Evolutionary conservation across 2,797 vertebrate genomes (phyloP), one percentile per base, ranked within the genome.

Genomic region (Enteromius fasciolatus): DNA sequence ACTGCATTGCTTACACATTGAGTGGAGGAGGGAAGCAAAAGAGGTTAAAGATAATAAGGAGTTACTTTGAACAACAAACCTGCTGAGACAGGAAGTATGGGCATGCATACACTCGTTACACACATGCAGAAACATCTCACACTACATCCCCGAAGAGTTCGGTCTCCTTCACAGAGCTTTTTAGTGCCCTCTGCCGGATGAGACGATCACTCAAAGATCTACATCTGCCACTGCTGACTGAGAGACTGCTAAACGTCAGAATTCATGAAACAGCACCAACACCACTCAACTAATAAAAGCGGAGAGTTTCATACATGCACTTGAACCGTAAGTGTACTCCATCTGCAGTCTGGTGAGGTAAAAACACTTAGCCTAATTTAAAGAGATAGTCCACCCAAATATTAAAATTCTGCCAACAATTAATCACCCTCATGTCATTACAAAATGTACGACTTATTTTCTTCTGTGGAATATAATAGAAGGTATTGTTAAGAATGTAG

Each of bases 171-270:
- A 67, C 41, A 63, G 80, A 74, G 76, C 66, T 83, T 72, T 76
- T 57, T 50, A 63, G 52, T 31, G 70, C 57, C n/a, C 69, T 75
- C 81, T 85, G 73, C 63, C 80, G 84, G 17, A 25, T 68, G 17
- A 59, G 57, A 68, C 1, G 12, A 20, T 2, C 12, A n/a, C 50
- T 57, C 15, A 31, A 44, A 76, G 15, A 61, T 36, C 7, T 20
- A 12, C 33, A 14, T 9, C 17, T 69, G 36, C 36, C 7, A 17
- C 44, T 39, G 59, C 23, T 39, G 67, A 25, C 59, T 31, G 9
- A 57, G 31, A 57, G 14, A 41, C 14, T 59, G 20, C 41, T 59
- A 9, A 33, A 48, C 0, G 28, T 33, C 59, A 46, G 59, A 46
- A 3, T 48, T 20, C n/a, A 44, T 3, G 23, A 68, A 68, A 54